A percentile compares a stretch with the other conserved stretches of the same genome.
Evolutionary conservation across 2,888 invertebrate species (phyloP).

Genomic region (Lumbricus terrestris): DNA sequence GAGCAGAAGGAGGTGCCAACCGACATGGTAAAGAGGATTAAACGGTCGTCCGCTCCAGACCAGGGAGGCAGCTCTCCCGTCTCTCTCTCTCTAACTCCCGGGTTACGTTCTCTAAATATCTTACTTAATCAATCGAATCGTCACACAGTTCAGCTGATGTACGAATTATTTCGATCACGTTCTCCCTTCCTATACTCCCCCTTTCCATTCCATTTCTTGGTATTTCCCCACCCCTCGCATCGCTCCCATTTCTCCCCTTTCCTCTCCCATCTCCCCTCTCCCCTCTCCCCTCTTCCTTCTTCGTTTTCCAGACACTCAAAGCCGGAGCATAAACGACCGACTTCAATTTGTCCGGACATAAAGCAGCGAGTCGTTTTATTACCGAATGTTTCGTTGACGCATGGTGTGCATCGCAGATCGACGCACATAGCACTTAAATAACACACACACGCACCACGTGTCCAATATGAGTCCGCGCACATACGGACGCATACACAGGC

Average conservation of each 20-base stretch:
- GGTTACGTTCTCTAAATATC: not conserved
- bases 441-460: not conserved
- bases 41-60: not conserved
- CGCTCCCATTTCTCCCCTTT: not conserved
- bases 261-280: not conserved
- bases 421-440: not conserved
- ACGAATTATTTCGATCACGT: not conserved
- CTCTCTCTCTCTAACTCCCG: not conserved
- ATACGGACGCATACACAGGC: not conserved
- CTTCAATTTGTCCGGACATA: not conserved
- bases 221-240: not conserved
- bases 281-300: not conserved
- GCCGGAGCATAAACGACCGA: not conserved
- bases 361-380: not conserved
- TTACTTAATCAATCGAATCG: conserved; percentile 3
- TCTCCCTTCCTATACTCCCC: too few species aligned
- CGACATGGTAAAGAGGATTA: not conserved
- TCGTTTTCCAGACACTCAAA: not conserved
- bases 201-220: not conserved
- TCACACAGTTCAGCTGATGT: conserved; percentile 3
- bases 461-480: not conserved
- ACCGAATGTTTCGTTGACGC: not conserved
- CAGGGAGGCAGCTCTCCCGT: too few species aligned
- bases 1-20: not conserved
- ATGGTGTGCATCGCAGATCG: not conserved